Base-by-base conservation (phyloP, 2,113 vertebrate species). In the Globicephala melas region DNA sequence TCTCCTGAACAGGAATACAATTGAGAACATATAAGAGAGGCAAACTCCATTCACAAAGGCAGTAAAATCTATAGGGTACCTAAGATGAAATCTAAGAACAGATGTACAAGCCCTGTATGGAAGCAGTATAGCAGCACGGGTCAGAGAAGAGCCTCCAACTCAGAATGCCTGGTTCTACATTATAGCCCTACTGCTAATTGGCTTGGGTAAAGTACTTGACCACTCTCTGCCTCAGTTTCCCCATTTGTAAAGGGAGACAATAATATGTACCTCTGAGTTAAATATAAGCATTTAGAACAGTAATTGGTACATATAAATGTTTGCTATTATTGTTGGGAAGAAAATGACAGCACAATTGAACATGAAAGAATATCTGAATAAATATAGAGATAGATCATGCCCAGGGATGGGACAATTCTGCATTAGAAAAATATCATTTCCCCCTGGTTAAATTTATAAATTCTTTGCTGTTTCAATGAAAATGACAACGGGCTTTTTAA, bases 331-430 rank as follows among this genome's bases (percentile, higher is more conserved):
- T 65, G 11, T 55, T 71, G 55, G 3, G 26, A 81, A 85, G 85
- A 94, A 77, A 82, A 67, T 21, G 0, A 77, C 13, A 58, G 25
- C 8, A 18, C 87, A 96, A 97, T 71, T 89, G 26, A 47, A 21
- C 8, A 4, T 17, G 62, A 73, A 83, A 50, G 38, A 71, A 18
- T 4, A 65, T 26, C 26, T 47, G 33, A 50, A 36, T 63, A 50
- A 44, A 20, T 13, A n/a, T 4, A 76, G 36, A 65, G n/a, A 50
- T 3, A 65, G 74, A 81, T 36, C 50, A n/a, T 36, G 15, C 31
- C 9, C 50, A 28, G 47, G 31, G 58, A 63, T 33, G 20, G 38
- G 50, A 8, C 12, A 41, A 41, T 58, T 62, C 18, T 2, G 26
- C 21, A 55, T 41, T 9, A 44, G 68, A 55, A 74, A 44, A 67